Evolutionary conservation across 1,140 invertebrate species (phyloP), one percentile per base, ranked within the genome.

Genomic region (Psix sp.): DNA sequence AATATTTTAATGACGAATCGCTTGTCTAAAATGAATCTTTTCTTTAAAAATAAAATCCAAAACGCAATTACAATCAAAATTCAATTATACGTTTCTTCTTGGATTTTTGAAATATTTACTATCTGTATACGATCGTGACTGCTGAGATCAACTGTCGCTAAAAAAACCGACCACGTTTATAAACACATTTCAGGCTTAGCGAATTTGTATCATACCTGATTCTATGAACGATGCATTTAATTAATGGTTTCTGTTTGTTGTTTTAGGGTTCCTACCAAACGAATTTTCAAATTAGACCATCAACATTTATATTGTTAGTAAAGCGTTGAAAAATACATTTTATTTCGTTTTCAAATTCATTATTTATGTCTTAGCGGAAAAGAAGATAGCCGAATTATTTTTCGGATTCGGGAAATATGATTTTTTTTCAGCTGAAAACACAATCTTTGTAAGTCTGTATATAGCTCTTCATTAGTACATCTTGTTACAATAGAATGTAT

Each of bases 401-500:
- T 21, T 18, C 4, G 17, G 3, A 24, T 24, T 11, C 18, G 18
- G 39, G 26, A 36, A 24, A 26, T 36, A 51, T 26, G 20, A 26
- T 10, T 36, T 57, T 56, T 43, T 43, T 36, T 10, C 11, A 15
- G 16, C 16, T 36, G 16, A 45, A 45, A 35, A 36, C 31, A 11
- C 21, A 10, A 59, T 59, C 54, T 38, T 46, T 59, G 54, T 59
- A 59, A 59, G 35, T 59, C 29, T 59, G 42, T 59, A 59, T 29
- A 59, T 59, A 59, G 36, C 10, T 52, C 35, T 52, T 35, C 36
- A 56, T 46, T 21, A 38, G 7, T 46, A 14, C 33, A 48, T 39
- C 29, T 48, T 60, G 43, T 60, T 60, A 60, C 26, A 60, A 60
- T 60, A 60, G 56, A 48, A 60, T 60, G 56, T 60, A 60, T 60